Base-by-base conservation (phyloP, 2,888 invertebrate species). In the Phania funesta region DNA sequence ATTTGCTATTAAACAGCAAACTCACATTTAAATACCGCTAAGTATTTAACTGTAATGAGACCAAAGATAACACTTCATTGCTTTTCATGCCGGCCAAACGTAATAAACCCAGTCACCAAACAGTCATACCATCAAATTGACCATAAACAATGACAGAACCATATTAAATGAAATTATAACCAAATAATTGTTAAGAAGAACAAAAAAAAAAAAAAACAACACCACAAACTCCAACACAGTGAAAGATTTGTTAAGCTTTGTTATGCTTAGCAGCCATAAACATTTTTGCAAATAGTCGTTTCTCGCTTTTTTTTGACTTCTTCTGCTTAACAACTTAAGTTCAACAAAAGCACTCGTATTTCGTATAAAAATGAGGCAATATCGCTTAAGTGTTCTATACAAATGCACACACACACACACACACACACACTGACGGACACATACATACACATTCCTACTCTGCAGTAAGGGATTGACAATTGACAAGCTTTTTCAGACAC, bases 311-410 rank as follows among this genome's bases (percentile, higher is more conserved):
- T 20, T 20, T 46, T 54, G 41, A 26, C 13, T 44, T 44, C 2
- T 20, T 38, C 54, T 56, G 74, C 54, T 71, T n/a, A n/a, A n/a
- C 24, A 26, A 44, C 18, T 54, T 70, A 26, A 52, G 64, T 65
- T 76, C 76, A 67, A 46, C 67, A 78, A 58, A 60, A n/a, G n/a
- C n/a, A n/a, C n/a, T n/a, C n/a, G n/a, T n/a, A n/a, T n/a, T n/a
- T n/a, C n/a, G n/a, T n/a, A n/a, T n/a, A n/a, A 84, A 88, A 88
- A 87, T 88, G 87, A 88, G 87, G 88, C 89, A 83, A 88, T 88
- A 88, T 88, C 86, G 86, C 86, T 11, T 84, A 83, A 85, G 85
- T 70, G 78, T 78, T 78, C 64, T 77, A 18, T 56, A 9, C 41
- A 44, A 44, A 70, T 5, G 38, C 18, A 58, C 2, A 29, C 50